Evolutionary conservation across 2,797 vertebrate genomes (phyloP), one percentile per base, ranked within the genome.

Genomic region (Paedocypris micromegethes): DNA sequence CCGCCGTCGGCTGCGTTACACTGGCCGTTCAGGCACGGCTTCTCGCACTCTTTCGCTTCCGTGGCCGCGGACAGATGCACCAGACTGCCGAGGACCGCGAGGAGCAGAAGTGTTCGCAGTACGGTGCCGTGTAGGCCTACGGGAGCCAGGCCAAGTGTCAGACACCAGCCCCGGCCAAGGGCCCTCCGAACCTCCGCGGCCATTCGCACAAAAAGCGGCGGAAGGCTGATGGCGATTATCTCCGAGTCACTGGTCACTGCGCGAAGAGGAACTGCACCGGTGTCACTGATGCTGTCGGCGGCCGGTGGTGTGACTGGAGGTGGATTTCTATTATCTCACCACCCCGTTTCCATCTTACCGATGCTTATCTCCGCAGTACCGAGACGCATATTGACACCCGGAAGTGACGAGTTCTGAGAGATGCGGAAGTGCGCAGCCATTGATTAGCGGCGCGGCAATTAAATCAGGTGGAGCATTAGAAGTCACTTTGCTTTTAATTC

Each of bases 1-100:
- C 94, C 94, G 37, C 86, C 90, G 23, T 23, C 23, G 23, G 82
- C 86, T 65, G 89, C 67, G 86, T 90, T 91, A 83, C 95, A 96
- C 80, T 87, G 90, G 4, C 95, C 94, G 86, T 95, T 94, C 86
- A 96, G 82, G 66, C 95, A 98, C 46, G 90, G 89, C 62, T 93
- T 95, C 82, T 93, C 93, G 87, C 95, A 96, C 68, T 96, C 94
- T 83, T 95, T 95, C 52, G 82, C 90, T 82, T 90, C 87, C 51
- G 83, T 74, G 58, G 77, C 42, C 46, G 78, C 80, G 3, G 86
- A 82, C 54, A 88, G 81, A 54, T 77, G 84, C 5, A 72, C 67
- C 3, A 90, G 81, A 49, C 87, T 82, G 6, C 79, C 83, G 58
- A 80, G 48, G 2, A 73, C 86, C 56, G 86, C 87, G 6, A 88